Evolutionary conservation across 92 coral and sea anemone genomes (phyloP), one percentile per base, ranked within the genome.

Genomic region (Palythoa grandis): DNA sequence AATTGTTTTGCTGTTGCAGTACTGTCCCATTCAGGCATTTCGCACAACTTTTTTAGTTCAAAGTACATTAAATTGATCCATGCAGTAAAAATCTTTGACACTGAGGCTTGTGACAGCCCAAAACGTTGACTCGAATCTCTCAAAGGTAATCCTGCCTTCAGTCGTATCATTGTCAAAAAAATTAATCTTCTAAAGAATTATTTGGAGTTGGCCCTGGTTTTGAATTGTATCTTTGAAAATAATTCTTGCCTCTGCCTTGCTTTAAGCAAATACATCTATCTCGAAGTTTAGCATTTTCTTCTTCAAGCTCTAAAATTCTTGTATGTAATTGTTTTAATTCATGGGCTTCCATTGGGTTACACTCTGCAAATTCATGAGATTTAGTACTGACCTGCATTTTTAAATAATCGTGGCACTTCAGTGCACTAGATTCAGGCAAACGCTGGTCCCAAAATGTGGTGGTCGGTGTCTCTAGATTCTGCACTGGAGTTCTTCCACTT

Each of bases 131-230:
- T 82, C 22, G 82, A 75, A 54, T 88, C 90, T 54, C 60, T 83
- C 83, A 54, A 83, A 16, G 68, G 47, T 48, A 88, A 67, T n/a
- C 91, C 85, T 35, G 84, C 88, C 70, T 83, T 83, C 54, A 88
- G 70, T 17, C 91, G 58, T 68, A 88, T 76, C 85, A 76, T 83
- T 39, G 83, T 84, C 68, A 88, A 14, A 83, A 72, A 83, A 88
- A 88, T 70, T 89, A n/a, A 72, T 89, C 35, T 65, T 88, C 82
- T 8, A 87, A 80, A 70, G 86, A 74, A 50, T 50, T 66, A 70
- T 82, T 82, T 61, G 90, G 50, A 74, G 47, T 80, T 14, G 91
- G 90, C n/a, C 86, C 91, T 50, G 91, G 91, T 72, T 85, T 89
- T 0, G 13, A 78, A n/a, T 82, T 72, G 65, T n/a, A 85, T 79